Evolutionary conservation across 1,140 invertebrate genomes (phyloP).

Genomic region (Trialeurodes vaporariorum): DNA sequence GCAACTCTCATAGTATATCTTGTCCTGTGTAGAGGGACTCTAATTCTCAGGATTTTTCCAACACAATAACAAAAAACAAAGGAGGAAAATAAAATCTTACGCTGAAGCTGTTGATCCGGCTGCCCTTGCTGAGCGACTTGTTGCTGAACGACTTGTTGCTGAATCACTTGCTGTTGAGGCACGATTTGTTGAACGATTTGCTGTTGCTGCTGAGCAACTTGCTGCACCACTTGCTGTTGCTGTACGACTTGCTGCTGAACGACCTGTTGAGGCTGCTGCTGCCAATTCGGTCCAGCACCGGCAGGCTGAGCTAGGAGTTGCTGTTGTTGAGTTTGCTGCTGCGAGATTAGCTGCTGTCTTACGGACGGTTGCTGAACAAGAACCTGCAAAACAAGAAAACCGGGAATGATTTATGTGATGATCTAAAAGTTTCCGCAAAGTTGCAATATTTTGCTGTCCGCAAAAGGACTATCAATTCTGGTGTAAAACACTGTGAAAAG

Average conservation of each 20-base stretch:
- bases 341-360: neutral
- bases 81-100: constrained; percentile 33
- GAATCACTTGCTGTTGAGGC: constrained; percentile 19
- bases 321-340: constrained; percentile 11
- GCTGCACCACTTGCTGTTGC: constrained; percentile 41
- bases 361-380: constrained; percentile 18
- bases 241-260: constrained; percentile 17
- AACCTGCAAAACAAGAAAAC: constrained; percentile 13
- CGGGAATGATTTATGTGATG: too few species aligned
- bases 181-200: constrained; percentile 23
- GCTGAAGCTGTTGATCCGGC: constrained; percentile 32
- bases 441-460: too few species aligned
- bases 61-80: too few species aligned
- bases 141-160: constrained; percentile 29
- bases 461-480: too few species aligned
- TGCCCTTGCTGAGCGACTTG: constrained; percentile 23
- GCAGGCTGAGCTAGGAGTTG: constrained; percentile 37
- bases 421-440: too few species aligned
- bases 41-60: too few species aligned
- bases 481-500: too few species aligned
- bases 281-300: neutral
- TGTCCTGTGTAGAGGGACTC: too few species aligned
- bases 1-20: too few species aligned
- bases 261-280: constrained; percentile 11
- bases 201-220: constrained; percentile 27